Conservation (phyloP, 2,797 vertebrate species). For the Adelosebastes latens region DNA sequence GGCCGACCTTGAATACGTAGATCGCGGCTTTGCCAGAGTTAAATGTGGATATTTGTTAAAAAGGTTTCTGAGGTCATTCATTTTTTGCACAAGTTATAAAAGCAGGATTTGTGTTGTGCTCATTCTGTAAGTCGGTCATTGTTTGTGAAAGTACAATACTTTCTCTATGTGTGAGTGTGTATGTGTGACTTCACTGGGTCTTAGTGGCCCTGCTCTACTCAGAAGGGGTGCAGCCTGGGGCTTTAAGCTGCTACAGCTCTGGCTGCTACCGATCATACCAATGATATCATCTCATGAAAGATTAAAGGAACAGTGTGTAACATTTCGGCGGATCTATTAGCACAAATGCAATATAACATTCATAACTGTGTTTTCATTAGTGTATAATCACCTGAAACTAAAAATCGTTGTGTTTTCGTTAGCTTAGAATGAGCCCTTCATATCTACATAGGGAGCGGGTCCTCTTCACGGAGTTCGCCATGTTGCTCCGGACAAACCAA, state of each 20-base stretch:
- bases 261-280: slow-evolving; percentile 13
- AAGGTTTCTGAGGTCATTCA: slow-evolving; percentile 19
- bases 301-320: background rate
- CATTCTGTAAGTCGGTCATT: slow-evolving; percentile 26
- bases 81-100: slow-evolving; percentile 32
- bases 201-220: background rate
- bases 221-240: slow-evolving; percentile 2
- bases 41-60: slow-evolving; percentile 41
- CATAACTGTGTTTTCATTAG: no score
- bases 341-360: no score
- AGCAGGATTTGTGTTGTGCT: slow-evolving; percentile 30
- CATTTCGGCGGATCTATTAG: no score
- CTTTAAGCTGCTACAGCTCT: background rate
- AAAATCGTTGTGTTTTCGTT: no score
- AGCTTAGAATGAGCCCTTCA: no score
- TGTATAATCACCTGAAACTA: no score
- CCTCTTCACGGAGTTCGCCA: no score
- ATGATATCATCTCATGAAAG: slow-evolving; percentile 31
- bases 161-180: slow-evolving; percentile 16
- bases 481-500: no score
- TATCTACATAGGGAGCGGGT: no score
- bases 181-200: slow-evolving; percentile 19
- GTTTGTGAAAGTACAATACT: slow-evolving; percentile 34
- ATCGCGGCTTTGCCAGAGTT: slow-evolving; percentile 25
- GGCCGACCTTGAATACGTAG: slow-evolving; percentile 1